Base-by-base conservation (phyloP, 2,888 invertebrate genomes). In the Cenopis cana region DNA sequence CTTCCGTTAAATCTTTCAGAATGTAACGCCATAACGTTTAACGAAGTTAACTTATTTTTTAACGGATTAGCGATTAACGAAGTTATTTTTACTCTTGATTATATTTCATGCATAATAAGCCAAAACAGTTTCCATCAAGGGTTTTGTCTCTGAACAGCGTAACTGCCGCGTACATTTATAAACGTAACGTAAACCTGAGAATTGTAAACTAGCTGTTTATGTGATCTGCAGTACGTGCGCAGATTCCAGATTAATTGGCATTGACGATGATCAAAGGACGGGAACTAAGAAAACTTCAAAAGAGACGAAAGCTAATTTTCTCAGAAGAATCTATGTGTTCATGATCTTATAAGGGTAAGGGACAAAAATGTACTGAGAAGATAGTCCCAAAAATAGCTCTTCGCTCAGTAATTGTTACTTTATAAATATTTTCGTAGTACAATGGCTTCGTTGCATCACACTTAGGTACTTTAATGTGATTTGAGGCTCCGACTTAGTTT, bases 181-280 rank as follows among this genome's bases (percentile, higher is more conserved):
- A 24, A 24, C 24, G 24, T 3, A 24, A 24, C 24, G 24, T 24
- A 24, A 24, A 24, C 4, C 24, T 3, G 24, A 24, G 4, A 24
- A 24, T 4, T 33, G 33, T 33, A 33, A 33, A 33, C 33, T 33
- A 33, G 0, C 33, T 24, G 24, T 24, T 24, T 3, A 24, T 24
- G 24, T 24, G 50, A 61, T 33, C 33, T 50, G 50, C 14, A 18
- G 14, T 36, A 52, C 14, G 33, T 62, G 36, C 52, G 18, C 50
- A 20, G 50, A 50, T 20, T 52, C 62, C 50, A 62, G 36, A 62
- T 62, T 62, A 62, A 62, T 62, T 62, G 50, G 62, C 36, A 62
- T 52, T 14, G 36, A 4, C 50, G 12, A 52, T 52, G 36, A 52
- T 62, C 62, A 52, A 62, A 62, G 36, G 14, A 36, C 62, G 50